Conservation (phyloP, 2,113 vertebrate species). For the Craseonycteris thonglongyai region DNA sequence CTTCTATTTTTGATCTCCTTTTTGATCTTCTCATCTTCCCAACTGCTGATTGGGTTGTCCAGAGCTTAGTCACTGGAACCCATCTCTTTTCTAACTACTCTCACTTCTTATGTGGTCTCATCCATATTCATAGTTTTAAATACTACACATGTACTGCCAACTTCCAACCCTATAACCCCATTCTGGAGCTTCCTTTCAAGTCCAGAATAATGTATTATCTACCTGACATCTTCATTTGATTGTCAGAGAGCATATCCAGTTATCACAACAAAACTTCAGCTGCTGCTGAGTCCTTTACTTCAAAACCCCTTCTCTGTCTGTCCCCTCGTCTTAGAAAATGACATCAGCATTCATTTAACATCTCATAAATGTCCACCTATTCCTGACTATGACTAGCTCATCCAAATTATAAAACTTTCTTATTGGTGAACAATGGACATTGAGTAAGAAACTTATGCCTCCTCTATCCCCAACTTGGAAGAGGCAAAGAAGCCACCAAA, state of each 20-base stretch:
- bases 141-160: accelerated
- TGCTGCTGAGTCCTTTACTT: too few relatives aligned
- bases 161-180: not conserved
- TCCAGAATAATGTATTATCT: not conserved
- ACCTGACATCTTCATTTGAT: not conserved
- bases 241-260: not conserved
- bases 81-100: not conserved
- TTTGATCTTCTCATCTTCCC: not conserved
- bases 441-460: not conserved
- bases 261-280: not conserved
- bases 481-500: not conserved
- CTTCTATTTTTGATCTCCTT: not conserved
- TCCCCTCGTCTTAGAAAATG: not conserved
- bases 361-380: not conserved
- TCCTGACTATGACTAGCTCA: too few relatives aligned
- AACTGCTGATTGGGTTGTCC: accelerated
- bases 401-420: not conserved
- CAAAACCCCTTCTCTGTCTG: not conserved
- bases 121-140: not conserved
- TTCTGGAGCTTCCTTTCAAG: not conserved
- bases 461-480: not conserved
- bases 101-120: not conserved
- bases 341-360: not conserved
- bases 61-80: not conserved
- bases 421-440: not conserved